Conservation (phyloP, 2,797 vertebrate species). For the Leontopithecus rosalia region DNA sequence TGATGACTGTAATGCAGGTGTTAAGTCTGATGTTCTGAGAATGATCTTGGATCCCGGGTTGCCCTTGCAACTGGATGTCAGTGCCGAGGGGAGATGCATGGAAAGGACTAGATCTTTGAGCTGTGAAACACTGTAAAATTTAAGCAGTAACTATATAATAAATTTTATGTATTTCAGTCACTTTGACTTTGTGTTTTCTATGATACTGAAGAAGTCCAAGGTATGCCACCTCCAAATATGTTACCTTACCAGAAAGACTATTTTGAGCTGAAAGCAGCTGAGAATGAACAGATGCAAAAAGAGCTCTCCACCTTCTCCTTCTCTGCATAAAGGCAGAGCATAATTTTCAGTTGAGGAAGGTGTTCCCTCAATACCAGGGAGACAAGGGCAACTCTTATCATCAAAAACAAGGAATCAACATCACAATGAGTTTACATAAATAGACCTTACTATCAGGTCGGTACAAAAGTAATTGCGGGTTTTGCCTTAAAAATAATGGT, state of each 20-base stretch:
- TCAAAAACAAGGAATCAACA: not conserved
- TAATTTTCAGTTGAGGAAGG: not conserved
- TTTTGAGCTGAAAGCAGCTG: not conserved
- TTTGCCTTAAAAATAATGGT: not conserved
- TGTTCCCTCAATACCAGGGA: not conserved
- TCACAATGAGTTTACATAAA: not conserved
- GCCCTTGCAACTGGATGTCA: not conserved
- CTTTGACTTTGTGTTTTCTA: not conserved
- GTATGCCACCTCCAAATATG: not conserved
- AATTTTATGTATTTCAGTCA: not conserved
- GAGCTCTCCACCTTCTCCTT: not conserved
- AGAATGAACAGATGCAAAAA: not conserved
- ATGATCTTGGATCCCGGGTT: not conserved
- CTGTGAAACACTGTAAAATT: not conserved
- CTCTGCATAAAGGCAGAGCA: not conserved
- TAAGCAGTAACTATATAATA: not conserved
- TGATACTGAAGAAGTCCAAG: not conserved
- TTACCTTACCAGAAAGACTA: not conserved
- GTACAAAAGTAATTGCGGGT: not conserved
- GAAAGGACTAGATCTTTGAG: not conserved
- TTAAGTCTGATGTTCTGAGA: not conserved
- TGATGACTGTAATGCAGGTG: not conserved
- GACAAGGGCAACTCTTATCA: not conserved
- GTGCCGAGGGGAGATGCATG: not conserved
- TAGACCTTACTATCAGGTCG: not conserved